These are phyloP conservation scores for Oncorhynchus nerka DNA, from an alignment of 2,113 vertebrate species.

Conservation along the genomic window DNA sequence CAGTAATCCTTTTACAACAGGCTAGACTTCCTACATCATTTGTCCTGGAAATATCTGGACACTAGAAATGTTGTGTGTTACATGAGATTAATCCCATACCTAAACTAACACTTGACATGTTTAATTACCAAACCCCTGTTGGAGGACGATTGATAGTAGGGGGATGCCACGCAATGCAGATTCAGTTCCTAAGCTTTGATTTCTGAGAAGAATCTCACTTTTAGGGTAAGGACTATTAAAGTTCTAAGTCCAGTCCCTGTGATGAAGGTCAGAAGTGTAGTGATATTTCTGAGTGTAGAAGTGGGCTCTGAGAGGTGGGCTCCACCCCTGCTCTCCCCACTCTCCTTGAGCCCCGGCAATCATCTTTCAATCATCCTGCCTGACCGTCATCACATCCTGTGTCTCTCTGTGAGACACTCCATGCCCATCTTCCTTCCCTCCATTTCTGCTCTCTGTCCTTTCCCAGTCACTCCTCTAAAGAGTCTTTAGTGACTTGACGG, in stretches of 20 bases:
- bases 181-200: not conserved
- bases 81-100: too few species aligned
- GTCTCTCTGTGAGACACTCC: not conserved
- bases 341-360: too few species aligned
- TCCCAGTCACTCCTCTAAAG: too few species aligned
- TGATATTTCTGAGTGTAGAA: not conserved
- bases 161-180: too few species aligned
- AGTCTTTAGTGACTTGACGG: too few species aligned
- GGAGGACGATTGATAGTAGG: too few species aligned
- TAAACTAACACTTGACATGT: too few species aligned
- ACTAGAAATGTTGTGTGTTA: not conserved
- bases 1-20: not conserved
- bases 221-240: too few species aligned
- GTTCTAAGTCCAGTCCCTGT: not conserved
- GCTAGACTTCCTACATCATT: not conserved
- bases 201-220: not conserved
- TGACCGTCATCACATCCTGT: not conserved
- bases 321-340: not conserved
- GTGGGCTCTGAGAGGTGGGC: conserved; percentile 71
- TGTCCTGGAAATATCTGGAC: not conserved
- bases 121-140: too few species aligned
- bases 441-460: not conserved
- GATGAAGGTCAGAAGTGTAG: not conserved
- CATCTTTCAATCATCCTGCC: not conserved
- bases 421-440: not conserved